phyloP scores from a whole-genome alignment of 2,113 vertebrate genomes.

The Hypanus sabinus region DNA sequence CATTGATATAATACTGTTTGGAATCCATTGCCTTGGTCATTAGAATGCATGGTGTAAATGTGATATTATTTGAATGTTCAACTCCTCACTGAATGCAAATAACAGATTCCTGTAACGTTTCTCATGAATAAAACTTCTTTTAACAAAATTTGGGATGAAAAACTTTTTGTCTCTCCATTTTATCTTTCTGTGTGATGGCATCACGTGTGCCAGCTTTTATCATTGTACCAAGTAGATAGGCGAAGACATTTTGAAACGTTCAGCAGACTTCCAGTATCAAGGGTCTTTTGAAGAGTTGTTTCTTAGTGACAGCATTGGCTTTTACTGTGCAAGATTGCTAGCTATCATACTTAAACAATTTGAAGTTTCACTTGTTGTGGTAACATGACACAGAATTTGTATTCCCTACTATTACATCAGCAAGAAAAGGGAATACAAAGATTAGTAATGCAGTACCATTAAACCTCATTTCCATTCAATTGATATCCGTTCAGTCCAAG shows the following conservation, averaged over 20 bases:
- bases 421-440: background rate
- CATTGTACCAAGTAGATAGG: background rate
- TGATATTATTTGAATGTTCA: background rate
- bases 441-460: background rate
- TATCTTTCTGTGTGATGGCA: background rate
- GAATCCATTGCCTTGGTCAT: background rate
- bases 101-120: background rate
- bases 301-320: background rate
- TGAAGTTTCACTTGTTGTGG: background rate
- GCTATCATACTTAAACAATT: background rate
- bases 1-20: background rate
- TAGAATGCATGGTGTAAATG: background rate
- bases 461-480: background rate
- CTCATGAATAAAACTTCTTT: background rate
- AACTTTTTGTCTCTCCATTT: background rate
- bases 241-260: constrained; percentile 7
- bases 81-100: background rate
- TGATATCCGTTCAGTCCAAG: background rate
- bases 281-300: background rate
- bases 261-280: constrained; percentile 19
- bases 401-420: too few species aligned
- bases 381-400: constrained; percentile 6
- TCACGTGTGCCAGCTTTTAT: background rate
- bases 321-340: background rate
- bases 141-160: background rate